Evolutionary conservation across 2,797 vertebrate species (phyloP), one percentile per base, ranked within the genome.

Genomic region (Lophotriccus pileatus): DNA sequence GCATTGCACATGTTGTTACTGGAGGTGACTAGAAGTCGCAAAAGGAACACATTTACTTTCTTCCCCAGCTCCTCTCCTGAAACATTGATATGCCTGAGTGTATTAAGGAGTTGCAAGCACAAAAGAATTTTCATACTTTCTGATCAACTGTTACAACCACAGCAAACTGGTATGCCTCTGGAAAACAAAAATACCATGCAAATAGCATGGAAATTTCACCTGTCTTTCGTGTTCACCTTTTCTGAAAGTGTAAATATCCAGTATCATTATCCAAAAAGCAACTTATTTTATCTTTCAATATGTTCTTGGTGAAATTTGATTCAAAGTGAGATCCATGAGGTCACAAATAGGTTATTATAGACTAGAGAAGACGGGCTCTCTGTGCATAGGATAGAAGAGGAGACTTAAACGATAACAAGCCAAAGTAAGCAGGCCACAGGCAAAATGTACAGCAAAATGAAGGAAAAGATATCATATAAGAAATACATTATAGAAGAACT

Each of bases 1-100:
- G 15, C 28, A 12, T 67, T 82, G 32, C 21, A 64, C 5, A 3
- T 32, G 13, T 12, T 52, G 5, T 46, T 81, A 22, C 7, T 72
- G 23, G 2, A 12, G 1, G 5, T 50, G 18, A 64, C 3, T 12
- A 56, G 37, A 77, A 73, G 52, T 0, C 0, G 32, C 32, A 80
- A 81, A 80, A 90, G 14, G 17, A 78, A 44, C 10, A 63, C 10
- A 60, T 43, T 47, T 59, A 20, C 6, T 16, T 39, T 9, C 16
- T 74, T 3, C 12, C 6, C 7, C 10, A 37, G 14, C 9, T 50
- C 24, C 18, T 13, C 11, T 79, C 23, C 58, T 41, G 10, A 86
- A 72, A 86, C 1, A 2, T 6, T 80, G 25, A 50, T 80, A 53
- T 0, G 0, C 9, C 24, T 49, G 16, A 82, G 8, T 62, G 36